Evolutionary conservation across 1,140 invertebrate genomes (phyloP), one percentile per base, ranked within the genome.

Genomic region (Aphelinus certus): DNA sequence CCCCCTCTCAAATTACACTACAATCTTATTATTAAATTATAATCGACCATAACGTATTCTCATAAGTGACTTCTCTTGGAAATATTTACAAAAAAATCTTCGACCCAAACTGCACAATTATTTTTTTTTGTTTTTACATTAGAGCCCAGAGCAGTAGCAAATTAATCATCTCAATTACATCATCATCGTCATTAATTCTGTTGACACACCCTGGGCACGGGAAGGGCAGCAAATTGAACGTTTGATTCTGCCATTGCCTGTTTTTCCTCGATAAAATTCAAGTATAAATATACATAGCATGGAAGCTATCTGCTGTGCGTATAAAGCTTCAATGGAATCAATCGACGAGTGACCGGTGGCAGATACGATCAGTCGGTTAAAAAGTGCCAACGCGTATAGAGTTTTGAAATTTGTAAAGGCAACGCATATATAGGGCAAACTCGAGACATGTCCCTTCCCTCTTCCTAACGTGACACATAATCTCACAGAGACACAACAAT

Each of bases 401-500:
- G 26, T 26, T 26, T 26, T 26, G 26, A 26, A 26, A 26, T 26
- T 55, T 65, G 53, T 71, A 60, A 26, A 45, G 10, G 48, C 10
- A 63, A 63, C 5, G 61, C 61, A n/a, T 47, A 63, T 26, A 26
- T 26, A 26, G 26, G 26, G 26, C 26, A 26, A 26, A 26, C 26
- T 26, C 26, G 26, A 26, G 26, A 26, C 26, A 53, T 5, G 62
- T 65, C 43, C 61, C 63, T 51, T 46, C 56, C 55, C 58, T 69
- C 51, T 45, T 9, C 42, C 48, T n/a, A 63, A 62, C 26, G 58
- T 55, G 7, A 83, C 83, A 81, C 76, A 81, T 83, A 85, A 85
- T 86, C 81, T 86, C 85, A 83, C 83, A 87, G 79, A 85, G 81
- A 86, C 82, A 86, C 83, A 86, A 85, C 80, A 82, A 85, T 78